Conservation (phyloP, 2,113 vertebrate genomes). For the Oreotrochilus melanogaster region DNA sequence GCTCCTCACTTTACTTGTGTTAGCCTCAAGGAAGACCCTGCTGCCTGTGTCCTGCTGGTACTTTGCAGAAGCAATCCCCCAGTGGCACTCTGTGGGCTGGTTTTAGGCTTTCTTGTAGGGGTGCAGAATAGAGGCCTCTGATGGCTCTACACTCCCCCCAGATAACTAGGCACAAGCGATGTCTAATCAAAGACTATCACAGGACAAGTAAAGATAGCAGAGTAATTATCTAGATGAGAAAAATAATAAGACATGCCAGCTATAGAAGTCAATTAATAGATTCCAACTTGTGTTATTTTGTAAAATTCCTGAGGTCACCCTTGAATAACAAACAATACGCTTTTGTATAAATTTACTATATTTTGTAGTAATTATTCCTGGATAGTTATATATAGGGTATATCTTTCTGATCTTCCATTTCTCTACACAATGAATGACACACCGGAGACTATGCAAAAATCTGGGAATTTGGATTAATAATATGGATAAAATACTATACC, state of each 20-base stretch:
- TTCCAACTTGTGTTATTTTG: neutral
- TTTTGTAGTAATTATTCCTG: neutral
- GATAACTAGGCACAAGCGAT: neutral
- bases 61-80: neutral
- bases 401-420: neutral
- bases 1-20: neutral
- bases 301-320: neutral
- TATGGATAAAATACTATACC: neutral
- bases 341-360: neutral
- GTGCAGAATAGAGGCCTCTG: neutral
- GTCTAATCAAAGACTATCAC: neutral
- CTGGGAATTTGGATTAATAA: neutral
- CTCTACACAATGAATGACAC: neutral
- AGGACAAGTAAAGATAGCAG: neutral
- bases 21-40: neutral
- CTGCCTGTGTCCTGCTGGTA: neutral
- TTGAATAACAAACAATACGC: neutral
- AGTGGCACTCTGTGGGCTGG: accelerated
- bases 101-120: neutral
- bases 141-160: neutral
- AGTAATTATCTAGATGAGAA: neutral
- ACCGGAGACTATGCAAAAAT: neutral
- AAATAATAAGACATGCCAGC: neutral
- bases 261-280: neutral
- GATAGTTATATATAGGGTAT: neutral